phyloP scores from a whole-genome alignment of 2,113 vertebrate species.

The Erinaceus europaeus region DNA sequence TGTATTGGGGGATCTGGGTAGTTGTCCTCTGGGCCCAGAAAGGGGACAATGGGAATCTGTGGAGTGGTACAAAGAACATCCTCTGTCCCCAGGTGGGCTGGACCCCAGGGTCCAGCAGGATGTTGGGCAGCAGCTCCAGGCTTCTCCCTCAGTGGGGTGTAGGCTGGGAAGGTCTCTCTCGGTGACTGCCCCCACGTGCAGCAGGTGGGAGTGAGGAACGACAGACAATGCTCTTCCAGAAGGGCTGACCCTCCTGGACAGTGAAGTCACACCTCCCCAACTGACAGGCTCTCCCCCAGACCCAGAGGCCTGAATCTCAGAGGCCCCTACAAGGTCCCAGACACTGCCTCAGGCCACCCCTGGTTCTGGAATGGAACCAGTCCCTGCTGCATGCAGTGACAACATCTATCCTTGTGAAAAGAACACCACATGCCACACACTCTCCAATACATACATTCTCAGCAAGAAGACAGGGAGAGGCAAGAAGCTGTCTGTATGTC shows the following conservation, averaged over 20 bases:
- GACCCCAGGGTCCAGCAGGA: too few relatives aligned
- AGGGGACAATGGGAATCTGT: neutral
- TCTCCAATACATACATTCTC: neutral
- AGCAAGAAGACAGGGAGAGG: neutral
- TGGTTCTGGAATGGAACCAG: neutral
- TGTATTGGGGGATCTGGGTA: neutral
- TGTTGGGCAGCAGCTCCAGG: neutral
- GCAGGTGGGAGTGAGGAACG: too few relatives aligned
- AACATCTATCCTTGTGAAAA: conserved; percentile 21
- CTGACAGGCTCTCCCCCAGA: too few relatives aligned
- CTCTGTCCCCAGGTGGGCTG: too few relatives aligned
- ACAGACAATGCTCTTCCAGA: too few relatives aligned
- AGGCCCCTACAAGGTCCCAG: too few relatives aligned
- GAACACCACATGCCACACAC: neutral
- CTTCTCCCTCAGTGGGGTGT: conserved; percentile 36
- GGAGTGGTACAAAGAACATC: neutral
- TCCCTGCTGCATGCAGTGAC: neutral
- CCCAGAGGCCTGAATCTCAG: too few relatives aligned
- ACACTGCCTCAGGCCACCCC: neutral
- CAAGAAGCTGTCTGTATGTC: conserved; percentile 15
- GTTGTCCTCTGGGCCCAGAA: neutral
- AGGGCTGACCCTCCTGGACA: too few relatives aligned
- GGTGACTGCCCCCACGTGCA: too few relatives aligned
- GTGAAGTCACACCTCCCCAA: too few relatives aligned
- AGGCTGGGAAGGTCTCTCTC: too few relatives aligned